phyloP scores from a whole-genome alignment of 2,113 vertebrate species.

The Neodontobutis hainanensis region DNA sequence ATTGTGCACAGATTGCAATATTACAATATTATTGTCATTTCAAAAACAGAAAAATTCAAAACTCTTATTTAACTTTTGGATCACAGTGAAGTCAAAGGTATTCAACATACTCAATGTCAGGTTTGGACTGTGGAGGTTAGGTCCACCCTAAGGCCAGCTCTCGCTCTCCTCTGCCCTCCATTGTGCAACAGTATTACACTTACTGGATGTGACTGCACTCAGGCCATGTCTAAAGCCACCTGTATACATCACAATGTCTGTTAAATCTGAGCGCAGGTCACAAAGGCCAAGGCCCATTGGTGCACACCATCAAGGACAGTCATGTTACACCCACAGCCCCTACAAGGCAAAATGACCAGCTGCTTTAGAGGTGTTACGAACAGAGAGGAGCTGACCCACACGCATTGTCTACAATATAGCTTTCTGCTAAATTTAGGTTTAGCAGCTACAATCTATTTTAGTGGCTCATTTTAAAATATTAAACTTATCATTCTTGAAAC shows the following conservation, averaged over 20 bases:
- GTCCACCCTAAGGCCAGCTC: constrained; percentile 28
- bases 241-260: constrained; percentile 38
- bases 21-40: not conserved
- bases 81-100: not conserved
- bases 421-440: no score
- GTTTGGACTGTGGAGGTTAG: constrained; percentile 32
- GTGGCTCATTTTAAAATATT: no score
- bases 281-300: constrained; percentile 14
- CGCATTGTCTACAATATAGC: no score
- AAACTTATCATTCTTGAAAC: no score
- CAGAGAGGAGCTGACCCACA: constrained; percentile 2
- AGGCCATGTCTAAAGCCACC: constrained; percentile 11
- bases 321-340: constrained; percentile 7
- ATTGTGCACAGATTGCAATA: constrained; percentile 8
- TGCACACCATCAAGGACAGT: constrained; percentile 14
- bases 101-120: constrained; percentile 35
- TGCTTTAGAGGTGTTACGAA: not conserved
- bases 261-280: constrained; percentile 36
- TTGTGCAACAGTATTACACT: constrained; percentile 19
- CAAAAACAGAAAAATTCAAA: not conserved
- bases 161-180: constrained; percentile 36
- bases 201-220: constrained; percentile 41
- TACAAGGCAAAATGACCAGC: constrained; percentile 3
- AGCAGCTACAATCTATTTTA: no score
- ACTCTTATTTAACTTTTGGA: no score